A percentile compares a stretch with the other conserved stretches of the same genome.
phyloP scores from a whole-genome alignment of 2,113 vertebrate genomes.

The Rhinopomastus cyanomelas region DNA sequence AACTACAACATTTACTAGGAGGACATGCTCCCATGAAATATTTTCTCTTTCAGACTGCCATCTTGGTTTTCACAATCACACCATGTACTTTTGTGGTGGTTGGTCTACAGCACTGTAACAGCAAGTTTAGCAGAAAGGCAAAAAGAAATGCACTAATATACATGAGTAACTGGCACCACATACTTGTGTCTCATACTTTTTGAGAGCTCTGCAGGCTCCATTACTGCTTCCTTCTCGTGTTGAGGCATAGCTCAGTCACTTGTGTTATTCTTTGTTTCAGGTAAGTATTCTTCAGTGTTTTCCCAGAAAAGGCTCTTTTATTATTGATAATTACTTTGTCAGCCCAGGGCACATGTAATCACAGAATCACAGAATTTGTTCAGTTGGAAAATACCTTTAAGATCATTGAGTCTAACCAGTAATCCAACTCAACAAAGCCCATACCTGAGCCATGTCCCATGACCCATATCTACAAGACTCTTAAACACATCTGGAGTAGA shows the following conservation, averaged over 20 bases:
- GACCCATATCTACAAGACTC: too few relatives aligned
- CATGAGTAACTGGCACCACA: neutral
- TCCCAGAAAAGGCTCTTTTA: neutral
- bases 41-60: neutral
- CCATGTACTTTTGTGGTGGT: neutral
- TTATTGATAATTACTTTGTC: neutral
- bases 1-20: neutral
- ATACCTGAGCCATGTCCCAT: too few relatives aligned
- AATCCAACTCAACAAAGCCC: too few relatives aligned
- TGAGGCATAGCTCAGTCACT: neutral
- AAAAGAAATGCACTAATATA: neutral
- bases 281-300: neutral
- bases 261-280: neutral
- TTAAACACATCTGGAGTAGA: too few relatives aligned
- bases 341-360: neutral
- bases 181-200: neutral
- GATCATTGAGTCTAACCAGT: too few relatives aligned
- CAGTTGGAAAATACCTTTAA: too few relatives aligned
- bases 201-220: neutral
- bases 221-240: neutral
- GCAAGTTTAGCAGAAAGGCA: neutral
- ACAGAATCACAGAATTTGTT: too few relatives aligned
- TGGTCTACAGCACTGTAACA: neutral
- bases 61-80: neutral
- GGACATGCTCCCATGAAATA: rapidly evolving